A percentile compares a stretch with the other conserved stretches of the same genome.
Conservation (phyloP, 2,113 vertebrate genomes). For the Scolopax mira region DNA sequence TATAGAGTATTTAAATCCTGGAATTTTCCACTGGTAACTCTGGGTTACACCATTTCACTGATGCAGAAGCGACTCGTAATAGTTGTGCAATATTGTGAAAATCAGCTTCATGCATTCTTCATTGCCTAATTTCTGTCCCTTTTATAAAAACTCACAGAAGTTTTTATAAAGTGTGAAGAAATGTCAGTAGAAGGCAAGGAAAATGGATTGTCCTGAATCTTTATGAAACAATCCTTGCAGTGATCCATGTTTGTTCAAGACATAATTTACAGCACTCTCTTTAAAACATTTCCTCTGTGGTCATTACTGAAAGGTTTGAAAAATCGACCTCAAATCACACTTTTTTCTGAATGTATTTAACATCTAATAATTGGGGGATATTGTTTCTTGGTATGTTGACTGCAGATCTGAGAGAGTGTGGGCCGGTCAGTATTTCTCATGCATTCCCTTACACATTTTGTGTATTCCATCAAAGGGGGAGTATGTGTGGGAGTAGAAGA, state of each 20-base stretch:
- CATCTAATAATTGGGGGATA: background rate
- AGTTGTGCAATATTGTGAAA: background rate
- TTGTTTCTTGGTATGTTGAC: background rate
- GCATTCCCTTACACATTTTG: background rate
- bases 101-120: background rate
- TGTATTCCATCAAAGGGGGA: fast-evolving
- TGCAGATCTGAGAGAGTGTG: background rate
- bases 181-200: background rate
- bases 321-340: background rate
- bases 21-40: background rate
- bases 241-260: background rate
- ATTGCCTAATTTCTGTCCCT: background rate
- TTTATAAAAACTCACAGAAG: background rate
- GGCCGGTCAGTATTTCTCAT: background rate
- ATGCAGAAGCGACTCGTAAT: background rate
- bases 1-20: background rate
- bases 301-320: background rate
- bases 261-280: background rate
- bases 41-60: background rate
- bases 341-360: background rate
- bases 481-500: fast-evolving
- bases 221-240: background rate
- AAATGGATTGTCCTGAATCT: background rate
- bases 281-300: background rate
- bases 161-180: no score